phyloP scores from a whole-genome alignment of 2,113 vertebrate genomes.

The Sylvia atricapilla region DNA sequence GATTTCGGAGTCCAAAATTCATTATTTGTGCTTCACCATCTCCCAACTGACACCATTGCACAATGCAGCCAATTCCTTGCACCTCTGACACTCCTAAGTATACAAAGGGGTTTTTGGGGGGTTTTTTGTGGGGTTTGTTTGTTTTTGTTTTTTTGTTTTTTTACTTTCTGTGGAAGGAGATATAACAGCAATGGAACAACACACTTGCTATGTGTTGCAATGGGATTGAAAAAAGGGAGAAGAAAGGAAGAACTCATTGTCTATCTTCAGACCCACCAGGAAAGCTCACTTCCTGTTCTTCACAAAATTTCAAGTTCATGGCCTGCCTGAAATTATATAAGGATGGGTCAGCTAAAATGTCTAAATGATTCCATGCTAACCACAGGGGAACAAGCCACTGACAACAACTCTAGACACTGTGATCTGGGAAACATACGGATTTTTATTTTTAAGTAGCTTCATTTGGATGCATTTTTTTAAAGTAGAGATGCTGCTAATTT shows the following conservation, averaged over 20 bases:
- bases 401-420: background rate
- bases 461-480: background rate
- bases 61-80: background rate
- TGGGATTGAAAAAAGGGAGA: accelerated
- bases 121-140: too few relatives aligned
- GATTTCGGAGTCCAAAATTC: background rate
- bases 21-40: background rate
- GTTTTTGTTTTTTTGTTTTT: too few relatives aligned
- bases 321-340: background rate
- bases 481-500: background rate
- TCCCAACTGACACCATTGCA: background rate
- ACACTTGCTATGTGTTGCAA: background rate
- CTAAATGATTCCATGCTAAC: background rate
- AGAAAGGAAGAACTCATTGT: background rate
- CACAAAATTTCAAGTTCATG: background rate
- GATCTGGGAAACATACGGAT: accelerated
- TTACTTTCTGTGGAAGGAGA: background rate
- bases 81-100: background rate
- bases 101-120: too few relatives aligned
- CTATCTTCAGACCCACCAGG: background rate
- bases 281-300: background rate
- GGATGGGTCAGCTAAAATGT: background rate
- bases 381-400: background rate
- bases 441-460: background rate
- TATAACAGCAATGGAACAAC: background rate